Evolutionary conservation across 2,113 vertebrate species (phyloP).

Genomic region (Clarias magur): DNA sequence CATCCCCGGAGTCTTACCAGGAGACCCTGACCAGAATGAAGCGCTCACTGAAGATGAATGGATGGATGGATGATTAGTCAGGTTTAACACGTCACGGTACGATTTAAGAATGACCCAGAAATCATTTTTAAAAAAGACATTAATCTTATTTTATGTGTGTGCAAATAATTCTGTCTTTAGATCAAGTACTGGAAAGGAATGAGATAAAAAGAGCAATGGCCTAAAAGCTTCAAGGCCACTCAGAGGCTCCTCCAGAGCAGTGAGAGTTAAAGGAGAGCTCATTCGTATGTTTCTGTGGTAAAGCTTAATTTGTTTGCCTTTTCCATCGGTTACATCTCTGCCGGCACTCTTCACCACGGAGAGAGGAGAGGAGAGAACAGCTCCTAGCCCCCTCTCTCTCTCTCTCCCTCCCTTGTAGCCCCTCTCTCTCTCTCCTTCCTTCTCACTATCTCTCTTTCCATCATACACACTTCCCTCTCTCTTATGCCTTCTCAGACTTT

Average conservation of each 20-base stretch:
- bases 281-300: background rate
- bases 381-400: background rate
- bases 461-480: background rate
- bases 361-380: conserved; percentile 59
- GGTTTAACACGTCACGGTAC: background rate
- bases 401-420: background rate
- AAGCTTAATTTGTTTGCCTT: conserved; percentile 18
- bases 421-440: conserved; percentile 4
- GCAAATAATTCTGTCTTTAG: conserved; percentile 44
- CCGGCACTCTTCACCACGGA: conserved; percentile 30
- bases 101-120: too few species aligned
- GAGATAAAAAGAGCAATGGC: background rate
- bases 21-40: too few species aligned
- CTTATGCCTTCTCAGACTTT: background rate
- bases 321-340: conserved; percentile 43
- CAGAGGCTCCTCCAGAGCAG: background rate
- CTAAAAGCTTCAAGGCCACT: conserved; percentile 17
- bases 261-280: background rate
- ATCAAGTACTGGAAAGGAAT: background rate
- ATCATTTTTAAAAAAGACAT: conserved; percentile 32
- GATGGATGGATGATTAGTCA: background rate
- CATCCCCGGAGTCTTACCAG: background rate
- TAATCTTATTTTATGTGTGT: conserved; percentile 33
- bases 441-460: conserved; percentile 31
- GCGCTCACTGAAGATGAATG: background rate